Conservation (phyloP, 2,113 vertebrate genomes). For the Oxyura jamaicensis region DNA sequence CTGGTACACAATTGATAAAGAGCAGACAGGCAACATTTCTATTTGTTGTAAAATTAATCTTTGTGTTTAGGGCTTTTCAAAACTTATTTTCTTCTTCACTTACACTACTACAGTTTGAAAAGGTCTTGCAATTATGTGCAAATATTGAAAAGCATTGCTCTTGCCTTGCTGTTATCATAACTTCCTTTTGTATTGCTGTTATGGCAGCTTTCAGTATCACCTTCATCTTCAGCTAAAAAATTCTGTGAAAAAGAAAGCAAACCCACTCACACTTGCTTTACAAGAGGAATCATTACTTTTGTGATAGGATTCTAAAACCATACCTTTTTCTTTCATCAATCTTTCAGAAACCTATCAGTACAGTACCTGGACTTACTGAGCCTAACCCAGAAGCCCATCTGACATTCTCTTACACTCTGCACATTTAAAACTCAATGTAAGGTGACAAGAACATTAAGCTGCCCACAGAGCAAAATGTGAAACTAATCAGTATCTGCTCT, state of each 20-base stretch:
- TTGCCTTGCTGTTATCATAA: not conserved
- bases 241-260: not conserved
- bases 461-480: constrained; percentile 72
- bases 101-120: constrained; percentile 8
- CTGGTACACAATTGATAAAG: constrained; percentile 35
- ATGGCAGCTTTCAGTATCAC: not conserved
- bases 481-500: constrained; percentile 80
- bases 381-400: constrained; percentile 24
- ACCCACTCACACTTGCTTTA: not conserved
- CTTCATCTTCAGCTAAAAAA: not conserved
- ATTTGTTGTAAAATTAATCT: constrained; percentile 33
- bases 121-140: constrained; percentile 13
- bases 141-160: not conserved
- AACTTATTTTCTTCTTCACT: not conserved
- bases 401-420: constrained; percentile 35
- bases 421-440: constrained; percentile 71
- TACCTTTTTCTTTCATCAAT: constrained; percentile 40
- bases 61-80: constrained; percentile 25
- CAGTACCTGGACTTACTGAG: not conserved
- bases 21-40: constrained; percentile 26
- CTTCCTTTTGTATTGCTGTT: not conserved
- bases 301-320: not conserved
- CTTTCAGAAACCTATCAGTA: constrained; percentile 41
- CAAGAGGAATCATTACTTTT: not conserved
- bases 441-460: constrained; percentile 77